Evolutionary conservation across 2,888 invertebrate genomes (phyloP).

Genomic region (Poecilus cupreus): DNA sequence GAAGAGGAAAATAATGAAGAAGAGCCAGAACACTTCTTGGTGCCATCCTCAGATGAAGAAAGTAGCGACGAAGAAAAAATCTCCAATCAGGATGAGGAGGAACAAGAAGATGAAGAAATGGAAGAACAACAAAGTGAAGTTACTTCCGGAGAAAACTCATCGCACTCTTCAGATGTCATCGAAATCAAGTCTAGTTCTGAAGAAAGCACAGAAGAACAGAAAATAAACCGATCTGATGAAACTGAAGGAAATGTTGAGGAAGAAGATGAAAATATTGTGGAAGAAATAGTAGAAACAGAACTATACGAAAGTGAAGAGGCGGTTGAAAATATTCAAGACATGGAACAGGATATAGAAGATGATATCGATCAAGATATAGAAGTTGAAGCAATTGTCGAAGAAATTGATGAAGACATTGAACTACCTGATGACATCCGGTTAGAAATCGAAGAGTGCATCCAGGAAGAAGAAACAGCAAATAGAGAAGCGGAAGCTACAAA

Average conservation of each 20-base stretch:
- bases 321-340: neutral
- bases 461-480: neutral
- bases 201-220: slow-evolving; percentile 20
- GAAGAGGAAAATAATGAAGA: neutral
- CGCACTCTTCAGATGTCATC: slow-evolving; percentile 37
- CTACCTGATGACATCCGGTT: neutral
- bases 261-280: slow-evolving; percentile 19
- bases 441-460: slow-evolving; percentile 19
- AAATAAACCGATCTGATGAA: slow-evolving; percentile 38
- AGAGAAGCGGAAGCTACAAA: neutral
- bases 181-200: slow-evolving; percentile 49
- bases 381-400: neutral
- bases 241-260: slow-evolving; percentile 2
- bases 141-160: slow-evolving; percentile 25
- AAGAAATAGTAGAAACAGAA: neutral
- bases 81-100: slow-evolving; percentile 40
- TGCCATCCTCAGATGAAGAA: slow-evolving; percentile 15
- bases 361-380: neutral
- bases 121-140: slow-evolving; percentile 35
- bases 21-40: neutral
- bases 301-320: neutral
- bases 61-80: slow-evolving; percentile 30
- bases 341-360: neutral
- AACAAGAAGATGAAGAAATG: slow-evolving; percentile 47
- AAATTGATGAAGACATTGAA: neutral